These are phyloP conservation scores for Ricordea florida DNA, from an alignment of 92 coral and sea anemone genomes.

Conservation along the genomic window DNA sequence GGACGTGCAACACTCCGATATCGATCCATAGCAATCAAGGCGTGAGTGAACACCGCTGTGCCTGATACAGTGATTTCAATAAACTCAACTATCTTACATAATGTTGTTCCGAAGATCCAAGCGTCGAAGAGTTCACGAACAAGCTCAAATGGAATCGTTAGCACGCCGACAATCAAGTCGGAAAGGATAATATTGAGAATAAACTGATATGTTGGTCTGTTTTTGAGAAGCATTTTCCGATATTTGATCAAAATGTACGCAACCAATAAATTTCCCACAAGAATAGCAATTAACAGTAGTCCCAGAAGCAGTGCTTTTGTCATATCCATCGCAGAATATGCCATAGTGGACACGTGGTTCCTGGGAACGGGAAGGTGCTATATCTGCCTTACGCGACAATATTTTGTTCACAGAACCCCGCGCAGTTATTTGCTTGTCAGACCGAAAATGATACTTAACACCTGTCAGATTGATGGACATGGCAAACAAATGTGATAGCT, in stretches of 20 bases:
- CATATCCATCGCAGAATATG: neutral
- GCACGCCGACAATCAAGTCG: slow-evolving; percentile 37
- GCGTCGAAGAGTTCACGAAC: slow-evolving; percentile 32
- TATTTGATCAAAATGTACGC: neutral
- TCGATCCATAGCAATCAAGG: slow-evolving; percentile 75
- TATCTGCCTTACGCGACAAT: too few relatives aligned
- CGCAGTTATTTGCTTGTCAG: too few relatives aligned
- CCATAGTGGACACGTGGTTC: too few relatives aligned
- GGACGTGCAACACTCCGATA: slow-evolving; percentile 69
- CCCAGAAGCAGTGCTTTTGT: neutral
- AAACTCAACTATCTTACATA: slow-evolving; percentile 70
- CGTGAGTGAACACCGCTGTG: slow-evolving; percentile 59
- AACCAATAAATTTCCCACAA: slow-evolving; percentile 9
- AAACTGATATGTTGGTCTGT: slow-evolving; percentile 35
- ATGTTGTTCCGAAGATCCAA: slow-evolving; percentile 54
- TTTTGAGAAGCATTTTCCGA: slow-evolving; percentile 7
- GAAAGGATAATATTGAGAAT: slow-evolving; percentile 32
- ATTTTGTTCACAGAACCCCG: too few relatives aligned
- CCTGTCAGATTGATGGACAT: too few relatives aligned
- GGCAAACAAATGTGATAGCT: too few relatives aligned
- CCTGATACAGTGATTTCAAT: slow-evolving; percentile 58
- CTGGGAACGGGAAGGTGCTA: too few relatives aligned
- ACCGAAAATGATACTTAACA: too few relatives aligned
- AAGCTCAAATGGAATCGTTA: slow-evolving; percentile 56
- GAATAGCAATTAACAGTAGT: neutral